Percentiles rank a stretch among this genome's conserved stretches.
Conservation (phyloP, 2,797 vertebrate species). For the Coilia nasus region DNA sequence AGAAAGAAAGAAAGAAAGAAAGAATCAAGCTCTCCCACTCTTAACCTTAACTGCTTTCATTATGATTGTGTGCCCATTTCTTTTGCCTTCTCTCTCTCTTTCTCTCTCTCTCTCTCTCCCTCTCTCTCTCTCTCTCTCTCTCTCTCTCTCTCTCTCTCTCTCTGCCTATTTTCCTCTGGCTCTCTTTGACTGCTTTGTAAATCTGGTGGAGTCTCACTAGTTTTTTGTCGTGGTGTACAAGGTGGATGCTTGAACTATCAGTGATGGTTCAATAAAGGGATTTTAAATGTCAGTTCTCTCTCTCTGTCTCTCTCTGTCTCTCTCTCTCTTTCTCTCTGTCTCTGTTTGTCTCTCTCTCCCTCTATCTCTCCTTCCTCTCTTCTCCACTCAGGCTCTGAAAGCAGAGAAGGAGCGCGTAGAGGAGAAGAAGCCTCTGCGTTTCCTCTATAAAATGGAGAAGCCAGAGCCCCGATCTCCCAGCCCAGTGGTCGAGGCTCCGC, state of each 20-base stretch:
- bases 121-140: background rate
- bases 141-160: background rate
- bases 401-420: slow-evolving; percentile 63
- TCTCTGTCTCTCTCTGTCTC: no score
- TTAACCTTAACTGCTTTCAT: background rate
- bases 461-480: slow-evolving; percentile 76
- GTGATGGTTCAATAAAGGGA: no score
- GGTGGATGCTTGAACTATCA: no score
- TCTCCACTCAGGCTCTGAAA: slow-evolving; percentile 72
- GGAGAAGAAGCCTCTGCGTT: slow-evolving; percentile 70
- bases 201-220: no score
- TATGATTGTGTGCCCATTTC: background rate
- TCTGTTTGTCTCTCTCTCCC: no score
- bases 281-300: no score
- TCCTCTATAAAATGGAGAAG: slow-evolving; percentile 74
- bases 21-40: background rate
- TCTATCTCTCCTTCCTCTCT: background rate
- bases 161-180: background rate
- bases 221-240: no score
- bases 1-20: no score
- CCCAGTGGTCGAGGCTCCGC: slow-evolving; percentile 76
- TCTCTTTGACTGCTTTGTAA: no score
- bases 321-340: no score
- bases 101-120: background rate
- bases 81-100: background rate